A percentile compares a stretch with the other conserved stretches of the same genome.
Evolutionary conservation across 2,888 invertebrate genomes (phyloP).

Genomic region (Agapetus fuscipes): DNA sequence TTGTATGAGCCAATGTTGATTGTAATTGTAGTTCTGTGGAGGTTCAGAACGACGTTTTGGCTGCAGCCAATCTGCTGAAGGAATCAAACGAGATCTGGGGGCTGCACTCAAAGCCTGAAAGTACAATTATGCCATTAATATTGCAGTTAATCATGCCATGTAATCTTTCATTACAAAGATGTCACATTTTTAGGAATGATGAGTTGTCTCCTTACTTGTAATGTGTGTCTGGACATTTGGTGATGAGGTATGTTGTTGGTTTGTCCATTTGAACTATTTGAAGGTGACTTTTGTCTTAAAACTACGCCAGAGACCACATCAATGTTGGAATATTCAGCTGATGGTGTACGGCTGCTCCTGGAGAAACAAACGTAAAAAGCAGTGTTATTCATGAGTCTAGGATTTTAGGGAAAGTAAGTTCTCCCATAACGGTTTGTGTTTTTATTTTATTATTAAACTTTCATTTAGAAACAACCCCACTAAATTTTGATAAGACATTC

Average conservation of each 20-base stretch:
- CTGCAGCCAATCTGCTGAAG: conserved; percentile 63
- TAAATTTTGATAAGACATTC: too few species aligned
- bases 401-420: too few species aligned
- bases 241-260: conserved; percentile 33
- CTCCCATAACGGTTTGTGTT: too few species aligned
- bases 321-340: conserved; percentile 49
- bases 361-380: conserved; percentile 15
- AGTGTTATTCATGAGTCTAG: too few species aligned
- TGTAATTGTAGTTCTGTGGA: conserved; percentile 51
- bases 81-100: conserved; percentile 65
- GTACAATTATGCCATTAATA: too few species aligned
- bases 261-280: conserved; percentile 25
- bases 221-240: conserved; percentile 61
- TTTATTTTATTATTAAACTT: too few species aligned
- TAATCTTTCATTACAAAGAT: too few species aligned
- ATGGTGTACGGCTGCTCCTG: conserved; percentile 51
- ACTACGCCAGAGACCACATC: conserved; percentile 36
- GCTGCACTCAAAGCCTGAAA: conserved; percentile 61
- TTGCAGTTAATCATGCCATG: too few species aligned
- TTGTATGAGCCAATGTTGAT: conserved; percentile 87
- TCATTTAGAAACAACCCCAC: too few species aligned
- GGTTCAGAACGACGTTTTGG: conserved; percentile 50
- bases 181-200: too few species aligned
- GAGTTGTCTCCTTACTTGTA: too few species aligned
- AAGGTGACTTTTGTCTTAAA: conserved; percentile 34